Base-by-base conservation (phyloP, 2,113 vertebrate genomes). In the Ictalurus furcatus region DNA sequence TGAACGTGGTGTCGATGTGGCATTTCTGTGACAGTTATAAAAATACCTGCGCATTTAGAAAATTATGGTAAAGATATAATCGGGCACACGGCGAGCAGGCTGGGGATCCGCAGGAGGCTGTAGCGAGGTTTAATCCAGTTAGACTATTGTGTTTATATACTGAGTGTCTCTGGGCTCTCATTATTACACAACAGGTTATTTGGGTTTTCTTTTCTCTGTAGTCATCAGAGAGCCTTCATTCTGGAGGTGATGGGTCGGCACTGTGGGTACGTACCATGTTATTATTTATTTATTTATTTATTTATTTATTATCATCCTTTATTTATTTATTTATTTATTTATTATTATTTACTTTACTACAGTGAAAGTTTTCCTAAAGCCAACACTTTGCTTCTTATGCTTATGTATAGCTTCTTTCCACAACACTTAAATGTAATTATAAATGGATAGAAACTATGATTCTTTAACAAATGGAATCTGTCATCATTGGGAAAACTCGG, bases 191-290 rank as follows among this genome's bases (percentile, higher is more conserved):
- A 19, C 61, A 65, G 19, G 9, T 65, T 25, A 65, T 65, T 65
- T 65, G 61, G 4, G 14, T 14, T 71, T 71, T 71, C 1, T 71
- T 71, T 34, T 17, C 34, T 28, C 83, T 93, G 44, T 93, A 97
- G 97, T 92, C 97, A 97, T 92, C 97, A 97, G 89, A 93, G 97
- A 92, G 97, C 97, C 0, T 97, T 97, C 34, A 96, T 97, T 87
- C 93, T 97, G 87, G 97, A 97, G 85, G 97, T 97, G 90, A 97
- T 97, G 97, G 97, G 97, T 0, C 95, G 97, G 21, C 97, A 97
- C 93, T 97, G 97, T 0, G 97, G 97, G 96, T 97, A 93, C 34
- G 90, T 87, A 71, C 44, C n/a, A 30, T 65, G 34, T 71, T 71
- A 34, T 34, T 71, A 34, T 34, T 34, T 34, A 34, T 34, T 34